These are phyloP conservation scores for Corydoras maculifer DNA, from an alignment of 2,113 vertebrate species.

Conservation along the genomic window DNA sequence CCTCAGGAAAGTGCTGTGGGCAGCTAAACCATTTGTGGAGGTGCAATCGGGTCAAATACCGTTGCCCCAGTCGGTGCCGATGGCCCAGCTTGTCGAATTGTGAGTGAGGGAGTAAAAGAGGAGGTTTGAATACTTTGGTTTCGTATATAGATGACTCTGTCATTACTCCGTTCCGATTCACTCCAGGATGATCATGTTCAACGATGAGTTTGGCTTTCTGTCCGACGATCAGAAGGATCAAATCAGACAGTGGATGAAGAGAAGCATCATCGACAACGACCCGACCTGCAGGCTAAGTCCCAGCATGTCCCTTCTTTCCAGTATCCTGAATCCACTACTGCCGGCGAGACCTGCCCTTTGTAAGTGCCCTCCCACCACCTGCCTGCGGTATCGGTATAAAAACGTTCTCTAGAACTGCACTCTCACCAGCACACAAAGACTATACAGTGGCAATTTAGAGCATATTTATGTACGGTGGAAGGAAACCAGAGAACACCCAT, in stretches of 20 bases:
- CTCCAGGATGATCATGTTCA: conserved; percentile 53
- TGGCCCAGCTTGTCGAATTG: conserved; percentile 40
- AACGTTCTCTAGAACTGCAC: too few relatives aligned
- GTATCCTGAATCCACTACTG: background rate
- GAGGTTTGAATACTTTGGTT: background rate
- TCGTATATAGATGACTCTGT: background rate
- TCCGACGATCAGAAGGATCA: conserved; percentile 30
- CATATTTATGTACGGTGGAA: too few relatives aligned
- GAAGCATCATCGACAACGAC: conserved; percentile 37
- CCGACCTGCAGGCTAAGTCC: conserved; percentile 13
- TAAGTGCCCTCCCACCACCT: conserved; percentile 8
- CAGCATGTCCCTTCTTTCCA: background rate
- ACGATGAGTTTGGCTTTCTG: conserved; percentile 31
- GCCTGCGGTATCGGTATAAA: too few relatives aligned
- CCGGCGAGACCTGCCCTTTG: background rate
- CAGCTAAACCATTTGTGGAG: conserved; percentile 38
- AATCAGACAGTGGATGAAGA: conserved; percentile 52
- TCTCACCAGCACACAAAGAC: too few relatives aligned
- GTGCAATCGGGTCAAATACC: conserved; percentile 10
- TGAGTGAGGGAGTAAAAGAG: conserved; percentile 33
- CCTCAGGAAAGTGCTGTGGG: conserved; percentile 46
- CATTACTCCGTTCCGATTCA: background rate
- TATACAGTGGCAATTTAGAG: too few relatives aligned
- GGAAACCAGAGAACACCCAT: too few relatives aligned
- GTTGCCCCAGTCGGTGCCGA: conserved; percentile 30